These are phyloP conservation scores for Syngnathus rostellatus DNA, from an alignment of 2,797 vertebrate genomes.

Conservation along the genomic window DNA sequence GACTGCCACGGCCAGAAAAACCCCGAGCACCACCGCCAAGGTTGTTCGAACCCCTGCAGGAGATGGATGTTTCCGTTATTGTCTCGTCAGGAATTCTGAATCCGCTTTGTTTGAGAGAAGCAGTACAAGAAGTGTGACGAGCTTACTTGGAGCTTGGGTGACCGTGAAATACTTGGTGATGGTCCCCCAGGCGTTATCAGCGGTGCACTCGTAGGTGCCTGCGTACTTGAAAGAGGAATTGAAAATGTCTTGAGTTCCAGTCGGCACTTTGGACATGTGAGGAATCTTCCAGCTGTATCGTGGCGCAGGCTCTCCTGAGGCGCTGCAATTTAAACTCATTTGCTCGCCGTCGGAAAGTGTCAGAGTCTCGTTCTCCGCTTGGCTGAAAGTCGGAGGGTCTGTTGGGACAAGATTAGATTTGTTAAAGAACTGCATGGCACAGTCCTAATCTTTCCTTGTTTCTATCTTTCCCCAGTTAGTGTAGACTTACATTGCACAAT, in stretches of 20 bases:
- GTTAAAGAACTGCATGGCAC: not conserved
- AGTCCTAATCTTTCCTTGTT: not conserved
- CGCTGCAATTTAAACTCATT: conserved; percentile 43
- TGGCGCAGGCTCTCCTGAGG: conserved; percentile 49
- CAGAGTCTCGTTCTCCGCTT: conserved; percentile 21
- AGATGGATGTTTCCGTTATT: conserved; percentile 40
- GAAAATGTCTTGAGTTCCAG: conserved; percentile 3
- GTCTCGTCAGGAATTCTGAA: conserved; percentile 7
- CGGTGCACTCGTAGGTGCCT: conserved; percentile 55
- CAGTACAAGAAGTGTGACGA: not conserved
- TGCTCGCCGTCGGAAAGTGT: not conserved
- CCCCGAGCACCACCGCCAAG: conserved; percentile 27
- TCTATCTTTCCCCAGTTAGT: too few relatives aligned
- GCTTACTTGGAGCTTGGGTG: conserved; percentile 34
- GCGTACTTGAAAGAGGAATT: not conserved
- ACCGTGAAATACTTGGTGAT: conserved; percentile 44
- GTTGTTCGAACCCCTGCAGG: conserved; percentile 41
- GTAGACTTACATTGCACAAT: conserved; percentile 50
- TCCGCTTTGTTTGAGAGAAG: conserved; percentile 24
- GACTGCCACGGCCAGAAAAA: not conserved
- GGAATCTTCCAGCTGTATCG: conserved; percentile 39
- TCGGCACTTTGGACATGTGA: accelerated
- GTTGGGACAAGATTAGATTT: not conserved
- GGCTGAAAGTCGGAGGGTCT: conserved; percentile 45
- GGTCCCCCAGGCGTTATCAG: conserved; percentile 24